phyloP scores from a whole-genome alignment of 2,113 vertebrate species.

The Patagioenas fasciata region DNA sequence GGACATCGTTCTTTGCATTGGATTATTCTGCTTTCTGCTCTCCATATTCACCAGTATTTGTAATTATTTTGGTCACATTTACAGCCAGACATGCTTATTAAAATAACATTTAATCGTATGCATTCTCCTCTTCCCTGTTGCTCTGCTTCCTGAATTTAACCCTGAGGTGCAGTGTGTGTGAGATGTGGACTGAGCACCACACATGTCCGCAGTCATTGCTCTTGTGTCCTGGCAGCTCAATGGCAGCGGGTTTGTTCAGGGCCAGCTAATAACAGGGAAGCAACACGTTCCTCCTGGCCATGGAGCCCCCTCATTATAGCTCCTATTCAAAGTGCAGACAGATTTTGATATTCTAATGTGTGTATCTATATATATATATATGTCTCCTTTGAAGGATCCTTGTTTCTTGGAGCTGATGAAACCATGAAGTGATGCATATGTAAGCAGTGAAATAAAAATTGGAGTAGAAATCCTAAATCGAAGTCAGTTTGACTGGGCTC shows the following conservation, averaged over 20 bases:
- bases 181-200: not conserved
- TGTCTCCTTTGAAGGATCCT: not conserved
- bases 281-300: rapidly evolving
- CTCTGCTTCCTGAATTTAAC: not conserved
- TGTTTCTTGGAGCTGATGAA: not conserved
- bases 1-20: not conserved
- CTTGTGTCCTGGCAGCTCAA: not conserved
- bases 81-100: not conserved
- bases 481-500: not conserved
- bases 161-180: not conserved
- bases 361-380: no score
- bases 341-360: rapidly evolving
- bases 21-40: not conserved
- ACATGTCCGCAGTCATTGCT: not conserved
- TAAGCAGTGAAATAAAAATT: rapidly evolving
- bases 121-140: not conserved
- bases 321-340: not conserved
- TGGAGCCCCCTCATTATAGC: rapidly evolving
- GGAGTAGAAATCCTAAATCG: not conserved
- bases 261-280: not conserved
- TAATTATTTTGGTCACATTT: not conserved
- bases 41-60: not conserved
- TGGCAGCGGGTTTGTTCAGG: not conserved
- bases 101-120: not conserved
- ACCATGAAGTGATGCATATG: rapidly evolving